Evolutionary conservation across 1,140 invertebrate genomes (phyloP), one percentile per base, ranked within the genome.

Genomic region (Planococcus citri): DNA sequence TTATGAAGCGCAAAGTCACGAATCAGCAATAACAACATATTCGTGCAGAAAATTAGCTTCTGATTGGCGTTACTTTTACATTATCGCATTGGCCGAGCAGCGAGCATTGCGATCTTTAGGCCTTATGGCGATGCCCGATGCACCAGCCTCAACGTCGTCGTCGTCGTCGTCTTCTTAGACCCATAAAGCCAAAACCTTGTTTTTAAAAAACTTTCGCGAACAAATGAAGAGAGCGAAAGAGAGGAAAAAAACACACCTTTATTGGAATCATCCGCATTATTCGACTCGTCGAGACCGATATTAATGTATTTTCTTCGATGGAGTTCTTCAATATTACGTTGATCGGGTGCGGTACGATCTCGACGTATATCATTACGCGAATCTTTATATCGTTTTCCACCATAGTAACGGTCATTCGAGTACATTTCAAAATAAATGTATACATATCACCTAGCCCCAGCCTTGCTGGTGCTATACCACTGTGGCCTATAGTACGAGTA

Each of bases 341-440:
- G 29, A 12, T 3, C 29, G 29, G 29, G 12, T 12, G 29, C 29
- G 29, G 4, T 12, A 33, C 3, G 29, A 3, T 3, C 29, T 6
- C 29, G 29, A 12, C 41, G 10, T 20, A 20, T 51, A 51, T 51
- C 41, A 51, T 51, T 51, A 51, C 41, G 41, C 41, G 41, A 51
- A 51, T 51, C 41, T 51, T 51, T 51, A 51, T 51, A 51, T 51
- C 41, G 41, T 51, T 51, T 51, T 51, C 41, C 41, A 51, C 41
- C 41, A 51, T 51, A 37, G n/a, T 37, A 51, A 51, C 41, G 41
- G 41, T 51, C 41, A 51, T 51, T 51, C 41, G 41, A 51, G 41
- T 51, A 51, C 41, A 20, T 51, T 51, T 51, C 41, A 51, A 51
- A 51, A 51, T 51, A 51, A 51, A 51, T 51, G 41, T 51, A n/a